phyloP scores from a whole-genome alignment of 2,797 vertebrate genomes.

The Hybognathus amarus region DNA sequence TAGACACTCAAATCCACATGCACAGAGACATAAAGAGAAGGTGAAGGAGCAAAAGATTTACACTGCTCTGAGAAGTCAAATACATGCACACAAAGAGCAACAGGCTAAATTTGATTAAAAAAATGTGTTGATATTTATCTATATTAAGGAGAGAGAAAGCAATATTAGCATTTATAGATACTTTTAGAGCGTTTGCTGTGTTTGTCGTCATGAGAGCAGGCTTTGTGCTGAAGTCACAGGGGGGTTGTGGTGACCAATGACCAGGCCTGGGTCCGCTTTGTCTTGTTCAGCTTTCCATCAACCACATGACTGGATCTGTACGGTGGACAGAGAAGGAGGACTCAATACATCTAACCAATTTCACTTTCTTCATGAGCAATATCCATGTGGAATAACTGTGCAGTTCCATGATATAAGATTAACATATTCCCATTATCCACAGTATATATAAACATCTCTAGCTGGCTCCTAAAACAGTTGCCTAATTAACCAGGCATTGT shows the following conservation, averaged over 20 bases:
- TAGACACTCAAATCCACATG: slow-evolving; percentile 34
- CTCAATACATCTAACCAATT: not conserved
- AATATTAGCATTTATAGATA: not conserved
- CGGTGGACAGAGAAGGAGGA: not conserved
- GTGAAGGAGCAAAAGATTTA: slow-evolving; percentile 14
- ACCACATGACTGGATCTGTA: slow-evolving; percentile 72
- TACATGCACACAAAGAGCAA: not conserved
- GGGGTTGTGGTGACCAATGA: slow-evolving; percentile 69
- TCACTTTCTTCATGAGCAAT: not conserved
- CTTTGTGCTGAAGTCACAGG: slow-evolving; percentile 78
- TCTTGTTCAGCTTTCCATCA: slow-evolving; percentile 60
- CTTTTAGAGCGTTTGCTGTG: slow-evolving; percentile 26
- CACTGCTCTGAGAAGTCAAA: no score
- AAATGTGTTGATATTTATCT: not conserved
- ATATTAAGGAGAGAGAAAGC: not conserved
- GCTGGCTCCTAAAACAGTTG: no score
- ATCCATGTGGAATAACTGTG: not conserved
- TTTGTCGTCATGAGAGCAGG: slow-evolving; percentile 62
- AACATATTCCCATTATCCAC: not conserved
- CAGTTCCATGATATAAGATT: not conserved
- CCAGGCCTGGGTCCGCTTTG: slow-evolving; percentile 74
- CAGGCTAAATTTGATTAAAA: not conserved
- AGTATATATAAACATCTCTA: no score
- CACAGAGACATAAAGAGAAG: slow-evolving; percentile 8
- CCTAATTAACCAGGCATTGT: no score